Percentiles rank a stretch among this genome's conserved stretches.
phyloP scores from a whole-genome alignment of 2,113 vertebrate genomes.

The Brachyhypopomus gauderio region DNA sequence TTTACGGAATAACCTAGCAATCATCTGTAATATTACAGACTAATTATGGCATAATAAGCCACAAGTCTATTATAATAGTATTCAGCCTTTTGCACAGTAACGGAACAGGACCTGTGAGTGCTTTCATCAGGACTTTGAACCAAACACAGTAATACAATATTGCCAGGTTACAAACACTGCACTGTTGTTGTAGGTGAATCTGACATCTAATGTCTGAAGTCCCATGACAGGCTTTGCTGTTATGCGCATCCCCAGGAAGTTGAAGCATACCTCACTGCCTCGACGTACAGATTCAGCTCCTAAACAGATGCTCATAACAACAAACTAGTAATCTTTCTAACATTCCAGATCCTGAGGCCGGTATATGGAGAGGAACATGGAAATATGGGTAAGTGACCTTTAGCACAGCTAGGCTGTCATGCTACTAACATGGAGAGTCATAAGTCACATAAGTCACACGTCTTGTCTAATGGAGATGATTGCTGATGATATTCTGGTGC shows the following conservation, averaged over 20 bases:
- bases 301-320: background rate
- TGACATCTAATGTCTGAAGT: background rate
- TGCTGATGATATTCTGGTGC: background rate
- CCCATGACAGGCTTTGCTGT: background rate
- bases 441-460: background rate
- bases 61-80: background rate
- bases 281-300: background rate
- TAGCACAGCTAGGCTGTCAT: background rate
- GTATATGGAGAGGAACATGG: slow-evolving; percentile 82
- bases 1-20: no score
- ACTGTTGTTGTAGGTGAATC: background rate
- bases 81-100: background rate
- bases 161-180: background rate
- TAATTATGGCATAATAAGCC: background rate
- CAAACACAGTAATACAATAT: background rate
- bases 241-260: no score
- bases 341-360: slow-evolving; percentile 82
- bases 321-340: slow-evolving; percentile 32
- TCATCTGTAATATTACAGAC: no score
- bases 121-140: no score
- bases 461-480: background rate
- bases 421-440: background rate
- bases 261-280: background rate
- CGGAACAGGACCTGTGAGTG: no score
- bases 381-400: slow-evolving; percentile 77